Evolutionary conservation across 1,140 invertebrate species (phyloP).

Genomic region (Holcopasites calliopsidis): DNA sequence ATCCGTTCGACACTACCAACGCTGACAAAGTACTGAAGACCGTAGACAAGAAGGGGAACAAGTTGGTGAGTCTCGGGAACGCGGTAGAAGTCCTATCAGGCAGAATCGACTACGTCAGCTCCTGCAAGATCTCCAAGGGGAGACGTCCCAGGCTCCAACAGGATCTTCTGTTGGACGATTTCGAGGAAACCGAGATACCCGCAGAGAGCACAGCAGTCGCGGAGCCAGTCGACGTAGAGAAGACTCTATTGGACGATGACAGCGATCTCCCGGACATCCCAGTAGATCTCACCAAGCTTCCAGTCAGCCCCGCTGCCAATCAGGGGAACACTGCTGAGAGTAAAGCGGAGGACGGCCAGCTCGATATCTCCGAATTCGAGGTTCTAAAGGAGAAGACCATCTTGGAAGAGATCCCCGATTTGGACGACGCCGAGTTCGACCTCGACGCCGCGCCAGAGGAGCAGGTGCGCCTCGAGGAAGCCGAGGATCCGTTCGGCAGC

Average conservation of each 20-base stretch:
- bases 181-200: slow-evolving; percentile 77
- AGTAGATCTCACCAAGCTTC: slow-evolving; percentile 82
- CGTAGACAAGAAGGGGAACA: slow-evolving; percentile 88
- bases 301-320: slow-evolving; percentile 57
- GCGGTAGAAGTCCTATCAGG: slow-evolving; percentile 92
- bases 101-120: slow-evolving; percentile 84
- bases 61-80: slow-evolving; percentile 89
- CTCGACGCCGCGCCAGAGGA: slow-evolving; percentile 61
- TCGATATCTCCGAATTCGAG: slow-evolving; percentile 76
- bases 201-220: slow-evolving; percentile 6
- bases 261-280: slow-evolving; percentile 82
- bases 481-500: slow-evolving; percentile 72
- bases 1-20: slow-evolving; percentile 93
- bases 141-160: slow-evolving; percentile 80
- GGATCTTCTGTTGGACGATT: slow-evolving; percentile 86
- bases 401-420: slow-evolving; percentile 75
- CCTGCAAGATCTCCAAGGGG: slow-evolving; percentile 80
- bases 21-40: slow-evolving; percentile 91
- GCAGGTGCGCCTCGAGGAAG: slow-evolving; percentile 64
- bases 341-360: slow-evolving; percentile 46
- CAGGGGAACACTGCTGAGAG: slow-evolving; percentile 42
- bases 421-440: slow-evolving; percentile 79
- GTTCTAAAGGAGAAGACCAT: slow-evolving; percentile 73
- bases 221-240: slow-evolving; percentile 72
- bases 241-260: slow-evolving; percentile 88